These are phyloP conservation scores for Leucopsar rothschildi DNA, from an alignment of 2,113 vertebrate species.

Conservation along the genomic window DNA sequence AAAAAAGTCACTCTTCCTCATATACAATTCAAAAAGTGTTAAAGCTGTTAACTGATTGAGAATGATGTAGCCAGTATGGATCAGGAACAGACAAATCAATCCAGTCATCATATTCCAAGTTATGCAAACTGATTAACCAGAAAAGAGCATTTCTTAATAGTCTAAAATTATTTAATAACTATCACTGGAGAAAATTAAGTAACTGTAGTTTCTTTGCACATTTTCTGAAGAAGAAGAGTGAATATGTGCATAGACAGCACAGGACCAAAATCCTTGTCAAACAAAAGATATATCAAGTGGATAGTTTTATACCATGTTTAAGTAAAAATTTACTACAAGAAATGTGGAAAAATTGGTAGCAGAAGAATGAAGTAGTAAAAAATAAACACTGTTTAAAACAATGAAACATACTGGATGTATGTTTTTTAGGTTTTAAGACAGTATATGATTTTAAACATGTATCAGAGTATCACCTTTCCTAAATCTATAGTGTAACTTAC, in stretches of 20 bases:
- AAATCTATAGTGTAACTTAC: not conserved
- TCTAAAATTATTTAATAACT: not conserved
- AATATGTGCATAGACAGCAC: not conserved
- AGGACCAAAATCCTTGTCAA: not conserved
- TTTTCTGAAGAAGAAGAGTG: not conserved
- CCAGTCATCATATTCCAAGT: not conserved
- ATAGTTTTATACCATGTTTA: not conserved
- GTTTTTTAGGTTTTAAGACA: not conserved
- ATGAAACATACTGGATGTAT: not conserved
- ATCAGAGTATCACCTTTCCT: not conserved
- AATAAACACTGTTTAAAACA: not conserved
- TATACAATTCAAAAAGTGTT: not conserved
- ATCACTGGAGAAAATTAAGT: not conserved
- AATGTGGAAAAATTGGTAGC: not conserved
- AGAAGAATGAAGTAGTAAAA: not conserved
- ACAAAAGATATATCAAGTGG: not conserved
- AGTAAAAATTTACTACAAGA: not conserved
- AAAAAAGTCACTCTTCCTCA: not conserved
- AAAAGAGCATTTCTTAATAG: not conserved
- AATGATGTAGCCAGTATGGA: not conserved
- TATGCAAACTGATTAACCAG: slow-evolving; percentile 31
- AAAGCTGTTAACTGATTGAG: not conserved
- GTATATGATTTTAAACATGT: not conserved
- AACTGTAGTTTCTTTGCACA: not conserved
- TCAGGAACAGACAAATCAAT: slow-evolving; percentile 13